Evolutionary conservation across 2,888 invertebrate genomes (phyloP).

Genomic region (Caenorhabditis becei): DNA sequence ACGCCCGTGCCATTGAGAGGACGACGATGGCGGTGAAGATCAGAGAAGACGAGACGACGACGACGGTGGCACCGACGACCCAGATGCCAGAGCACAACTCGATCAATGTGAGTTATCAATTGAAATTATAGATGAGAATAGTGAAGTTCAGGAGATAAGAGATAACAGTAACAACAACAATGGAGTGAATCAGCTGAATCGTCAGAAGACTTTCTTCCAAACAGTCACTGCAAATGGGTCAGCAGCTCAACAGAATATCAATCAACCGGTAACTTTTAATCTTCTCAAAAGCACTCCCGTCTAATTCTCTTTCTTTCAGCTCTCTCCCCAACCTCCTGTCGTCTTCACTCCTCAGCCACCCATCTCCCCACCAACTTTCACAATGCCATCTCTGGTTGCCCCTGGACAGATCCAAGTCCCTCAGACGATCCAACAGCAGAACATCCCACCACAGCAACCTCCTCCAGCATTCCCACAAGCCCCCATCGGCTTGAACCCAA

Average conservation of each 20-base stretch:
- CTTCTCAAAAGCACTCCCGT: background rate
- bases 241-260: constrained; percentile 16
- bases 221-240: constrained; percentile 58
- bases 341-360: constrained; percentile 61
- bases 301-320: constrained; percentile 6
- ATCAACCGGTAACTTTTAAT: constrained; percentile 5
- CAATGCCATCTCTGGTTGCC: constrained; percentile 43
- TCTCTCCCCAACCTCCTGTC: constrained; percentile 57
- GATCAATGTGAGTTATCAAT: constrained; percentile 35
- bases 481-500: constrained; percentile 27
- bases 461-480: constrained; percentile 44
- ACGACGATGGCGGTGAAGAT: constrained; percentile 67
- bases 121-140: background rate
- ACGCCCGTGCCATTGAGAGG: constrained; percentile 64
- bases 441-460: constrained; percentile 36
- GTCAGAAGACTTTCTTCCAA: constrained; percentile 56
- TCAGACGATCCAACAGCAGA: constrained; percentile 43
- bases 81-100: constrained; percentile 61
- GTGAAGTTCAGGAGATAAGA: constrained; percentile 25
- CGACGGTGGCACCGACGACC: constrained; percentile 46
- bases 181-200: constrained; percentile 1
- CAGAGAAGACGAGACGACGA: constrained; percentile 39
- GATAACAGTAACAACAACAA: too few species aligned
- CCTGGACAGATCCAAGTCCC: constrained; percentile 37
- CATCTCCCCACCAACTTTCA: constrained; percentile 43